A percentile compares a stretch with the other conserved stretches of the same genome.
These are phyloP conservation scores for Rhea americana DNA, from an alignment of 2,113 vertebrate species.

Conservation along the genomic window DNA sequence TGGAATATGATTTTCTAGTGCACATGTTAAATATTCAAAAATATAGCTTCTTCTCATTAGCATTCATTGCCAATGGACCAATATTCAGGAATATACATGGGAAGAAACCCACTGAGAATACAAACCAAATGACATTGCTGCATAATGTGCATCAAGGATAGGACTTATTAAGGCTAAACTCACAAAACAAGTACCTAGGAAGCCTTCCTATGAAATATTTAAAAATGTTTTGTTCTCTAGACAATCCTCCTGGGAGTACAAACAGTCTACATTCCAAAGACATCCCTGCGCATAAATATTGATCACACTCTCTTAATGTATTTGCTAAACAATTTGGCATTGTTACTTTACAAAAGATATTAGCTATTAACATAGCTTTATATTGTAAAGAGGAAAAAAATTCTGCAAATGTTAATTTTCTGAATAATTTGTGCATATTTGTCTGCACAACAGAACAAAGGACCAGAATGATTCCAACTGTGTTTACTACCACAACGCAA, in stretches of 20 bases:
- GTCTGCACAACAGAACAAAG: background rate
- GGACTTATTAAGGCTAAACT: constrained; percentile 10
- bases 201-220: constrained; percentile 27
- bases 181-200: constrained; percentile 5
- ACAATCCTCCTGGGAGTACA: constrained; percentile 8
- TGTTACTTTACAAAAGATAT: background rate
- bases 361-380: background rate
- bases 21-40: background rate
- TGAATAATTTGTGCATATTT: background rate
- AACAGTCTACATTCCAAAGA: background rate
- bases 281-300: constrained; percentile 46
- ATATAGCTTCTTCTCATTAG: background rate
- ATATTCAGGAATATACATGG: constrained; percentile 9
- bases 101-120: constrained; percentile 16
- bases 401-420: background rate
- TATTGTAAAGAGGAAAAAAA: background rate
- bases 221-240: constrained; percentile 36
- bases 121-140: constrained; percentile 9
- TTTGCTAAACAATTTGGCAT: constrained; percentile 20
- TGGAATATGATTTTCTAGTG: background rate
- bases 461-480: background rate
- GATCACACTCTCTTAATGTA: background rate
- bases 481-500: background rate
- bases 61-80: background rate
- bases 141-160: background rate